Base-by-base conservation (phyloP, 2,888 invertebrate species). In the Philereme transversata region DNA sequence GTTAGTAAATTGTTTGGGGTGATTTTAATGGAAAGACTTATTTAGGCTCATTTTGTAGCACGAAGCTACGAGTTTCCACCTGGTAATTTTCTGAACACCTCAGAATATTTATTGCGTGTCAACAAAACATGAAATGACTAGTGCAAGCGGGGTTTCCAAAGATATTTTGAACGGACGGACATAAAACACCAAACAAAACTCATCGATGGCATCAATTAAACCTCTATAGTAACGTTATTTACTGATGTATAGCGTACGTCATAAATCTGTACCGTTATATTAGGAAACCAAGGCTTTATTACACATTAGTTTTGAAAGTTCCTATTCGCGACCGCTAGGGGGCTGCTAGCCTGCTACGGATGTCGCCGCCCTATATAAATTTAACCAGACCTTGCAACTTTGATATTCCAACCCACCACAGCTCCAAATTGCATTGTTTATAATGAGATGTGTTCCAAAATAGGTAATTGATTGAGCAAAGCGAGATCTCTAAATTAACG, bases 121-220 rank as follows among this genome's bases (percentile, higher is more conserved):
- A 41, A 47, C 68, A 74, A 74, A 75, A 79, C 78, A 81, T 79
- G 78, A 79, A 77, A 74, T 70, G 68, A 70, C 65, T 75, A 78
- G 40, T 40, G 5, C 6, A 40, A 40, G 8, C 40, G 8, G 22
- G 22, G 40, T 40, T 40, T 40, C 40, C 40, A 8, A 40, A 40
- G 8, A 40, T 6, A 6, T 8, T 8, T 8, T 40, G n/a, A 40
- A 4, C 40, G 7, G 4, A 5, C 51, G 41, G 10, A 35, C 22
- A 45, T 22, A 22, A 33, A n/a, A 22, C 1, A 44, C 9, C 22
- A 22, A 22, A 22, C 3, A 22, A 22, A 22, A 22, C 22, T 22
- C 22, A 22, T 22, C 22, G 3, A 22, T 22, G 22, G 22, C 22
- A 22, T 22, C 22, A 22, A 22, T 22, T 22, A 22, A 22, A 22